phyloP scores from a whole-genome alignment of 2,888 invertebrate species.

The Endomychus coccineus region DNA sequence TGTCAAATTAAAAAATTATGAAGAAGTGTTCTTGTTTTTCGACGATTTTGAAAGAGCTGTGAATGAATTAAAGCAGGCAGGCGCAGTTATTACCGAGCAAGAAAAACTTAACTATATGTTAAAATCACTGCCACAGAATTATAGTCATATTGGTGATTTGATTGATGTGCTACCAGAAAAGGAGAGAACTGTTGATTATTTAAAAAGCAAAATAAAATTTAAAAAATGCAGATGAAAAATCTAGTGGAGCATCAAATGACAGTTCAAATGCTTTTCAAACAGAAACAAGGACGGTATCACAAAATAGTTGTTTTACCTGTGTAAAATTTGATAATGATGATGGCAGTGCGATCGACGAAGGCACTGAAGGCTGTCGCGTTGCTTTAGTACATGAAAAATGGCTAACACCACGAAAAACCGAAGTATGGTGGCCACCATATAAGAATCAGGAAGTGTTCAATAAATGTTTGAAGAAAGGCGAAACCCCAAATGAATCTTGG shows the following conservation, averaged over 20 bases:
- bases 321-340: conserved; percentile 6
- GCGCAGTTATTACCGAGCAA: no score
- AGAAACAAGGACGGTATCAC: conserved; percentile 2
- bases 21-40: conserved; percentile 1
- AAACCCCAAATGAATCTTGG: no score
- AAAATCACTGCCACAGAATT: conserved; percentile 14
- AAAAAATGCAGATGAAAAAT: conserved; percentile 16
- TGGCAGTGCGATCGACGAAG: no score
- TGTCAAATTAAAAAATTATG: conserved; percentile 11
- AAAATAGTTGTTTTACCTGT: conserved; percentile 7
- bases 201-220: conserved; percentile 18
- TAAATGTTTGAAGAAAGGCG: no score
- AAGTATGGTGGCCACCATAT: no score
- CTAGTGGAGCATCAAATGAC: conserved; percentile 10
- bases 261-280: conserved; percentile 4
- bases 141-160: conserved; percentile 17
- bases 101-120: conserved; percentile 20
- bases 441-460: no score
- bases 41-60: conserved; percentile 16
- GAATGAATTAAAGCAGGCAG: conserved; percentile 18
- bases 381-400: no score
- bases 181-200: conserved; percentile 17
- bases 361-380: no score
- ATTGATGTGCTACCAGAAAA: conserved; percentile 16
- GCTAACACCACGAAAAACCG: no score